Base-by-base conservation (phyloP, 2,797 vertebrate genomes). In the Phaenicophaeus curvirostris region DNA sequence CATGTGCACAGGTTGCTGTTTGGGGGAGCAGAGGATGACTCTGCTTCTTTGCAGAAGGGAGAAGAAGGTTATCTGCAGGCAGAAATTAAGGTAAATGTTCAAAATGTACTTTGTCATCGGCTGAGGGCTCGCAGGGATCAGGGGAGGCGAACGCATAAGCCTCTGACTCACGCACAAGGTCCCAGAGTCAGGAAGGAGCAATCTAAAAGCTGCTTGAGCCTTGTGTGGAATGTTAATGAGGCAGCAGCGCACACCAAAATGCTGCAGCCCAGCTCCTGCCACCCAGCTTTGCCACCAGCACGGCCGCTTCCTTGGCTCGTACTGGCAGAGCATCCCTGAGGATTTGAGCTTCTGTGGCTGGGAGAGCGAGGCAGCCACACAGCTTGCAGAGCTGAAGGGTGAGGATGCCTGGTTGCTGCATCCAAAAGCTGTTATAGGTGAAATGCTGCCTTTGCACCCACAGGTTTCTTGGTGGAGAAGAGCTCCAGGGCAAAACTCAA, bases 161-260 rank as follows among this genome's bases (percentile, higher is more conserved):
- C 74, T 84, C 62, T 93, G 86, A 85, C 71, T 87, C 74, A 21
- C 2, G 2, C 71, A 23, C 3, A 8, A 77, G 87, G 80, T 94
- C 85, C 67, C 87, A 50, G 73, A 91, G 90, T 85, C 71, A 57
- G 69, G 71, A 88, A 95, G 71, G 83, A 94, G 80, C 65, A 84
- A 87, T 86, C 28, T 67, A 93, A 86, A 84, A 87, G 77, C 76
- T 55, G 67, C 67, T 30, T 24, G 74, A 88, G 88, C 85, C 69
- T 35, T 51, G 93, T 75, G 58, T 83, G 84, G 93, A 62, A 74
- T 92, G 74, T 48, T 79, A 94, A 93, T 63, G 67, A 91, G 74
- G 46, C 66, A 77, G 24, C 65, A 39, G 62, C 1, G 10, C 53
- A 81, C 33, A 15, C 30, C n/a, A 35, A 71, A 92, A 35, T 51